A percentile compares a stretch with the other conserved stretches of the same genome.
Conservation (phyloP, 2,113 vertebrate species). For the Puntigrus tetrazona region DNA sequence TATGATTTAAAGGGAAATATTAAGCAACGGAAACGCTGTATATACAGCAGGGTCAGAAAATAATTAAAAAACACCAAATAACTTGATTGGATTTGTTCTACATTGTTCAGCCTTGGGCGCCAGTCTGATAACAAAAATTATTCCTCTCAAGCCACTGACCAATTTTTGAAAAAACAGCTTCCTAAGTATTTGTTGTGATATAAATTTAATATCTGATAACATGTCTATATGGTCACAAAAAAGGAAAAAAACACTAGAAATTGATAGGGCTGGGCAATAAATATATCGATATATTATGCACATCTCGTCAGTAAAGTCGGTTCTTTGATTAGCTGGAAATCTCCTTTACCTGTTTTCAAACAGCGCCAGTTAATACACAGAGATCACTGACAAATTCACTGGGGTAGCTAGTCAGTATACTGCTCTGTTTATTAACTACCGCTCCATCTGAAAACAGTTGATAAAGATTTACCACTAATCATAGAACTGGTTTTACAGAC, state of each 20-base stretch:
- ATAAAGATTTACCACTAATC: no score
- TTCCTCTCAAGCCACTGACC: not conserved
- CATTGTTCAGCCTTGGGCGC: not conserved
- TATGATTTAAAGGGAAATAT: not conserved
- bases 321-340: no score
- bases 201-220: not conserved
- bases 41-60: not conserved
- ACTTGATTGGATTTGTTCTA: not conserved
- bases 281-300: no score
- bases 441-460: no score
- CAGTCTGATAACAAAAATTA: not conserved
- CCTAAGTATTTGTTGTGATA: not conserved
- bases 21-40: not conserved
- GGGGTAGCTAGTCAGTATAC: no score
- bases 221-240: not conserved
- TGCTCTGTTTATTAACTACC: no score
- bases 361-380: no score
- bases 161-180: not conserved
- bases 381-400: no score
- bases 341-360: no score
- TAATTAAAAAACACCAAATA: not conserved
- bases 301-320: no score
- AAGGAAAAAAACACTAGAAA: not conserved
- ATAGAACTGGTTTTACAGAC: no score
- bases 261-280: no score